Base-by-base conservation (phyloP, 2,113 vertebrate species). In the Columbina picui region DNA sequence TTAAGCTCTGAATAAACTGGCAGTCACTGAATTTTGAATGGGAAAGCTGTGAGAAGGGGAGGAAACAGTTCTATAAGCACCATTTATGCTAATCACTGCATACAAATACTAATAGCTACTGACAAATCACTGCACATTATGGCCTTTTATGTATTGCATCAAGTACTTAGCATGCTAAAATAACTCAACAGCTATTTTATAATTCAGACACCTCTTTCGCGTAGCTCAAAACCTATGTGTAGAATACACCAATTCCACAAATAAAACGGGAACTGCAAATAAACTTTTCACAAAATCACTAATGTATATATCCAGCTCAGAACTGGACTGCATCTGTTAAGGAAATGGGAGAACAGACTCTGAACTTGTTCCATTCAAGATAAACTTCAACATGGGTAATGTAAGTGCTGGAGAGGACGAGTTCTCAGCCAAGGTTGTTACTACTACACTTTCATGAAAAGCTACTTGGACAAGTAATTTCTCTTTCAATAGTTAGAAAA, bases 61-160 rank as follows among this genome's bases (percentile, higher is more conserved):
- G 49, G 39, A 79, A 91, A 68, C 38, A 60, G 57, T 63, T 87
- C 87, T 59, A 52, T 36, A 82, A 87, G 78, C 70, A 90, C 39
- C 29, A 39, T 89, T 89, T 79, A 85, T 71, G 78, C 36, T 95
- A 74, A 97, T 79, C 41, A 55, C 76, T 69, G 64, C 89, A 87
- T 50, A 78, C 60, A 95, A 95, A 87, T 61, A 87, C 73, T 91
- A 93, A 84, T 45, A 81, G 84, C 49, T 50, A 65, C 57, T 23
- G 13, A 90, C 79, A 92, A 96, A 95, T 94, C 94, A 63, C 84
- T 71, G 65, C 70, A 71, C 57, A 47, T 68, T 92, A 79, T 20
- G 32, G 61, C 60, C 92, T 74, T 91, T 93, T 43, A 82, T 84
- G 74, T 50, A 89, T 7, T 80, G 64, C 84, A 93, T 63, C 92